Base-by-base conservation (phyloP, 2,888 invertebrate species). In the Globia sparganii region DNA sequence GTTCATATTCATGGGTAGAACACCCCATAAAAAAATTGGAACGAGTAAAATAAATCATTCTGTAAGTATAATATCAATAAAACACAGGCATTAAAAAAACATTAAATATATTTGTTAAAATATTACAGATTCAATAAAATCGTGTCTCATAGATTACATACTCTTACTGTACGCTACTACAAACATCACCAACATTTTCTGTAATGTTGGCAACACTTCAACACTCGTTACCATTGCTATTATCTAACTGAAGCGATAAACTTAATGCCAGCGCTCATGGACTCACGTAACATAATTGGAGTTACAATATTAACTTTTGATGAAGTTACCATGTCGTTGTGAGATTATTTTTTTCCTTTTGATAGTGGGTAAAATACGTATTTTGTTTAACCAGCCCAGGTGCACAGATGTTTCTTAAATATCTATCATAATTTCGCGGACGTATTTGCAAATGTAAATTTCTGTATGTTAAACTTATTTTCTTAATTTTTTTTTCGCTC, bases 71-170 rank as follows among this genome's bases (percentile, higher is more conserved):
- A 28, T 46, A 0, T 8, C 25, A 84, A 84, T 85, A 80, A 86
- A 85, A 87, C 79, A 58, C 72, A 70, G 74, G 8, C 28, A 13
- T 49, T 79, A 88, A 93, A 93, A 95, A 96, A 96, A 95, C 95
- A 95, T 95, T 94, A 95, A 95, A 96, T 96, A 96, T 96, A 96
- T 96, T 96, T 95, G 95, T 96, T 96, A 95, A 95, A 95, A 95
- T 95, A 95, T 95, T 96, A 96, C 95, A 95, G 95, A 96, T 95
- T 96, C 95, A 95, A 96, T 96, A 95, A 95, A 95, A 95, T 95
- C 94, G 90, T 92, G 90, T 91, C 87, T 92, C 91, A 92, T 90
- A 90, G 87, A 90, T 90, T 92, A 92, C 86, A 90, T 91, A 91
- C 68, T 88, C 84, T 21, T 81, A 68, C 75, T 61, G 76, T 80